These are phyloP conservation scores for Ginglymostoma cirratum DNA, from an alignment of 2,113 vertebrate genomes.

Conservation along the genomic window DNA sequence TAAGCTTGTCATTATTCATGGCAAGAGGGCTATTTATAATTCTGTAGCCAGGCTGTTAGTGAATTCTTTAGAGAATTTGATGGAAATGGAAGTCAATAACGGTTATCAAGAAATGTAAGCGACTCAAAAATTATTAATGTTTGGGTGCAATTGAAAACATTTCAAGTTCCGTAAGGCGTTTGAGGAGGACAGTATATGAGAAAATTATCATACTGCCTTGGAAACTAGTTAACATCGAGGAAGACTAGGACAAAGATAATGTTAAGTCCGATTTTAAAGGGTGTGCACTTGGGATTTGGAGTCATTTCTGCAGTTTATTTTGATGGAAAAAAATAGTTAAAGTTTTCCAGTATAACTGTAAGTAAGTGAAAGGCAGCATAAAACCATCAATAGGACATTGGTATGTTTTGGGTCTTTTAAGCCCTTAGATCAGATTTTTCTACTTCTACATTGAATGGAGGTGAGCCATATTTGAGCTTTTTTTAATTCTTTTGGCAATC, in stretches of 20 bases:
- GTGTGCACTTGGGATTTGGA: background rate
- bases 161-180: background rate
- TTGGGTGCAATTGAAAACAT: background rate
- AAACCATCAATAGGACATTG: background rate
- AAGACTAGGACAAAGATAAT: background rate
- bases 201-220: background rate
- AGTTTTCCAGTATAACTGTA: background rate
- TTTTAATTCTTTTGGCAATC: no score
- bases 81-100: background rate
- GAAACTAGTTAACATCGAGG: background rate
- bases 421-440: background rate
- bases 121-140: background rate
- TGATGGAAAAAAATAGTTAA: background rate
- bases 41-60: background rate
- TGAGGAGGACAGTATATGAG: background rate
- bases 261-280: background rate
- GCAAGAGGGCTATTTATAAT: background rate
- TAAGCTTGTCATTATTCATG: background rate
- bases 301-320: background rate
- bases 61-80: background rate
- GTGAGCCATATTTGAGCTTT: background rate
- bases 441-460: background rate
- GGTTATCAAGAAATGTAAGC: slow-evolving; percentile 1
- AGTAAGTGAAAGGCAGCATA: background rate
- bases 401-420: background rate